phyloP scores from a whole-genome alignment of 2,888 invertebrate genomes.

The Girardia tigrina region DNA sequence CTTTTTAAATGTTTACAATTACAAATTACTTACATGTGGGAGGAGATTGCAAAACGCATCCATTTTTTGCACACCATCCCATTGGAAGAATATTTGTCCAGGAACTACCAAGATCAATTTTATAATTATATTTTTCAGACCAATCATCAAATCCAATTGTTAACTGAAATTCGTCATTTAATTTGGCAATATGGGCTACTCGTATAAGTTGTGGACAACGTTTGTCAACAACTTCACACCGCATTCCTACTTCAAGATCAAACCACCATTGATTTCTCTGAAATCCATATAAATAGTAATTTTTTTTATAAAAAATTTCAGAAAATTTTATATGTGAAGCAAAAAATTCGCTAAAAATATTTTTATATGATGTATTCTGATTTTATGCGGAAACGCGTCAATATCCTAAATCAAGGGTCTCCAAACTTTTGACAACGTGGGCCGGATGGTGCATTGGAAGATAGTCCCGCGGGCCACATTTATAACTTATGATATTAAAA shows the following conservation, averaged over 20 bases:
- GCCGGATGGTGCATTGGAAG: too few relatives aligned
- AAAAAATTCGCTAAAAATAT: too few relatives aligned
- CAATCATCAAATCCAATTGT: slow-evolving; percentile 75
- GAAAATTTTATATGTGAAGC: too few relatives aligned
- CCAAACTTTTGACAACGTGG: too few relatives aligned
- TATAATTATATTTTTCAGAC: slow-evolving; percentile 60
- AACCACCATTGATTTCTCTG: slow-evolving; percentile 24
- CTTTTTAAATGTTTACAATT: neutral
- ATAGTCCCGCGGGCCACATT: too few relatives aligned
- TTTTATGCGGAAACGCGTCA: too few relatives aligned
- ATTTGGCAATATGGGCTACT: slow-evolving; percentile 65
- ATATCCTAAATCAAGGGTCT: too few relatives aligned
- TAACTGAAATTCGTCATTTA: slow-evolving; percentile 57
- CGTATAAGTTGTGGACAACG: slow-evolving; percentile 65
- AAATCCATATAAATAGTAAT: too few relatives aligned
- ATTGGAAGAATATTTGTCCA: slow-evolving; percentile 75
- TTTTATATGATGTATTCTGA: too few relatives aligned
- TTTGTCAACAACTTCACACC: slow-evolving; percentile 72
- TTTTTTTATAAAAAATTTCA: too few relatives aligned
- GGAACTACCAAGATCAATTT: slow-evolving; percentile 79
- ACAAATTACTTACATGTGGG: slow-evolving; percentile 51
- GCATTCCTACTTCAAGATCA: slow-evolving; percentile 60
- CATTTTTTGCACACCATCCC: slow-evolving; percentile 70
- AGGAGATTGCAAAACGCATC: slow-evolving; percentile 71
- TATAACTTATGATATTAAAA: too few relatives aligned